A percentile compares a stretch with the other conserved stretches of the same genome.
Evolutionary conservation across 37 sponge, comb jelly and placozoan genomes (phyloP).

Genomic region (Eunapius fragilis): DNA sequence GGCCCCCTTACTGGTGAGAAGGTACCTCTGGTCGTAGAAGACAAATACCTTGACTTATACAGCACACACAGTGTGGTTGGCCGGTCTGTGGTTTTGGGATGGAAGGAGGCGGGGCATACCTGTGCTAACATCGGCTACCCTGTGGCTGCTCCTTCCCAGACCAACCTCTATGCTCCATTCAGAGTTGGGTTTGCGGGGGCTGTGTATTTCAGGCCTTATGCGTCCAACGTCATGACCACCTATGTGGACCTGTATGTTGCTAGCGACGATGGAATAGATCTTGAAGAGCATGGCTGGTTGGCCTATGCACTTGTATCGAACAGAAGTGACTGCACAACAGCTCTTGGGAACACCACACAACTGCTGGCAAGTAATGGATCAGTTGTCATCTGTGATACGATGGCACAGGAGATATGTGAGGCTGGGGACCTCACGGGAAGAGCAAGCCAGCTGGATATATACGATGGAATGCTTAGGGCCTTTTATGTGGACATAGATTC

Average conservation of each 20-base stretch:
- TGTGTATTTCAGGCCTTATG: constrained; percentile 42
- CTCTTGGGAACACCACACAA: constrained; percentile 40
- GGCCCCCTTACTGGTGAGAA: constrained; percentile 19
- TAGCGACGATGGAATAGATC: neutral
- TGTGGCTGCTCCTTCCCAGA: neutral
- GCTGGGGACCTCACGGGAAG: constrained; percentile 73
- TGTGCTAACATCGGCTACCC: constrained; percentile 80
- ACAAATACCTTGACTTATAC: constrained; percentile 38
- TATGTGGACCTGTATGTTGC: constrained; percentile 23
- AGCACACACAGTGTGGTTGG: constrained; percentile 69
- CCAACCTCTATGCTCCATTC: constrained; percentile 45
- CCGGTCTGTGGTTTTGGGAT: constrained; percentile 54
- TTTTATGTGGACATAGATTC: constrained; percentile 64
- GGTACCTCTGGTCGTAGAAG: neutral
- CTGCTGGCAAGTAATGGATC: neutral
- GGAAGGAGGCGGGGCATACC: neutral
- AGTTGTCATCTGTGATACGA: neutral
- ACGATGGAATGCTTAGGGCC: neutral
- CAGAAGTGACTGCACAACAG: constrained; percentile 28
- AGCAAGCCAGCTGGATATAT: constrained; percentile 27
- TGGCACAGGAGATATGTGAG: constrained; percentile 40
- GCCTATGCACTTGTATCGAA: constrained; percentile 21
- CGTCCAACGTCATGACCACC: constrained; percentile 18
- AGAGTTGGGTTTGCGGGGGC: constrained; percentile 39
- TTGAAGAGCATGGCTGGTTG: constrained; percentile 56